Conservation (phyloP, 35 echinoderm and acorn worm genomes). For the Ophiothrix spiculata region DNA sequence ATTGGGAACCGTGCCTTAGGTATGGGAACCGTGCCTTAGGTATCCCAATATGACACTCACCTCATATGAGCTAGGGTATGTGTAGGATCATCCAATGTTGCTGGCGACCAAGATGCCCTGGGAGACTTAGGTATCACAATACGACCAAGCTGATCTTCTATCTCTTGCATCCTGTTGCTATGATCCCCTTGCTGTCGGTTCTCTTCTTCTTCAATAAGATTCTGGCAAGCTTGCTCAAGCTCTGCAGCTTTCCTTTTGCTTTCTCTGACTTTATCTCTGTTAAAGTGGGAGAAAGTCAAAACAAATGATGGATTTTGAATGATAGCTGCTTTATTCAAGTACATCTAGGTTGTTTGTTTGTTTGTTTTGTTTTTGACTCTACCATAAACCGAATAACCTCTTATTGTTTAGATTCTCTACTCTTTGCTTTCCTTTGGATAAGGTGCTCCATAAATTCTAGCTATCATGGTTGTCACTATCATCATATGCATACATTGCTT, state of each 20-base stretch:
- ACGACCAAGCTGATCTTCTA: slow-evolving; percentile 24
- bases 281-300: background rate
- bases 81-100: background rate
- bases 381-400: background rate
- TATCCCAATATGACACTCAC: too few species aligned
- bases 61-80: slow-evolving; percentile 34
- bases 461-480: too few species aligned
- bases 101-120: slow-evolving; percentile 13
- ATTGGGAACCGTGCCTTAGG: too few species aligned
- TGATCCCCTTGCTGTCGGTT: background rate
- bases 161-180: slow-evolving; percentile 22
- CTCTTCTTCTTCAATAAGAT: slow-evolving; percentile 30
- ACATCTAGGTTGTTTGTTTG: too few species aligned
- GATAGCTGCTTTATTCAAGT: too few species aligned
- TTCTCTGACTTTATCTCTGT: background rate
- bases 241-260: slow-evolving; percentile 34
- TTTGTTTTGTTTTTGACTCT: background rate
- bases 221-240: slow-evolving; percentile 24
- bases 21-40: too few species aligned
- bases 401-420: too few species aligned
- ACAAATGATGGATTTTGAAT: background rate
- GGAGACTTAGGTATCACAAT: slow-evolving; percentile 7
- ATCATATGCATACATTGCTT: too few species aligned
- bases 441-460: too few species aligned
- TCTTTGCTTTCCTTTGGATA: too few species aligned